Base-by-base conservation (phyloP, 1,140 invertebrate species). In the Manduca sexta region DNA sequence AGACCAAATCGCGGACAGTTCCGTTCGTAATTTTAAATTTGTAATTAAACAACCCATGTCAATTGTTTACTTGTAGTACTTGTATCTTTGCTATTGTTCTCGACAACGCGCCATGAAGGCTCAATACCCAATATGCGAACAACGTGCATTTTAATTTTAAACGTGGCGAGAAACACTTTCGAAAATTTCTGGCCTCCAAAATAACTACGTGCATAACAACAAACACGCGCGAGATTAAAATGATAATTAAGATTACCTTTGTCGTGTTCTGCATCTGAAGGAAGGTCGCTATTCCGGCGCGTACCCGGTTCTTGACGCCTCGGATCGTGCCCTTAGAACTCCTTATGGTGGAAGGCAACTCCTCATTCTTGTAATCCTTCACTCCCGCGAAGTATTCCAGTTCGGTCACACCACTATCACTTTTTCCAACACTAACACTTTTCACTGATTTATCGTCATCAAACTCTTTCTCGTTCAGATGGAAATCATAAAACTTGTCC, bases 281-380 rank as follows among this genome's bases (percentile, higher is more conserved):
- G 80, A 98, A 98, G 3, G 96, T 97, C 11, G 94, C 95, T 64
- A 98, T 98, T 53, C 96, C 96, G 42, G 95, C 95, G 60, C 95
- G 87, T 15, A 98, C 97, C 62, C 96, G 89, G 87, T 98, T 98
- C 86, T 95, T 96, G 38, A 97, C 95, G 39, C 96, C 96, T 13
- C 96, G 89, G 46, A 98, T 93, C 2, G 95, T 97, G 21, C 96
- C 96, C 74, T 94, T 94, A 51, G 93, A 91, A 87, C 96, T 98
- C 57, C 91, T 88, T 70, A 97, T 96, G 42, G 94, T 93, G 2
- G 90, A 88, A n/a, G 90, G 83, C 39, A 85, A 71, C 45, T 89
- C 88, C 69, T 91, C 89, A 38, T 85, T 89, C 44, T 93, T 89
- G 55, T 92, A 91, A 74, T 94, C 93, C 81, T 92, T 93, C 57